Evolutionary conservation across 2,113 vertebrate species (phyloP).

Genomic region (Tenrec ecaudatus): DNA sequence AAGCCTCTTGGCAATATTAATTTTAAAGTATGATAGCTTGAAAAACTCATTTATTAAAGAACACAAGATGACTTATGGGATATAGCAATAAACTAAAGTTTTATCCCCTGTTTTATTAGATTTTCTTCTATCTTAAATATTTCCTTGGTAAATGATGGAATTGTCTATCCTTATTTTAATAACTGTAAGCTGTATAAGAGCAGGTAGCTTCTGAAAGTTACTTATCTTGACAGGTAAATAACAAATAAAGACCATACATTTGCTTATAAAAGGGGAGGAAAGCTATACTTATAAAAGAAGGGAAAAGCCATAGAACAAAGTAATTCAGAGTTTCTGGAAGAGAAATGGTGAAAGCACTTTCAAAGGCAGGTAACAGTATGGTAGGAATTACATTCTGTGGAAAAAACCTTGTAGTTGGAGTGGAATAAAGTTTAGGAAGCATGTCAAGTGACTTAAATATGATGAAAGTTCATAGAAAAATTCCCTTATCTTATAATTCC

Average conservation of each 20-base stretch:
- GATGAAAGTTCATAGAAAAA: constrained; percentile 10
- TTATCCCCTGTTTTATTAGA: neutral
- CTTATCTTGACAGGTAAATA: constrained; percentile 19
- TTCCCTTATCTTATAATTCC: no score
- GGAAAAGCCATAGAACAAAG: neutral
- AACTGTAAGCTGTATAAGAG: neutral
- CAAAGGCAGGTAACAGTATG: neutral
- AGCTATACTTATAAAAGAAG: neutral
- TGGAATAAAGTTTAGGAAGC: constrained; percentile 29
- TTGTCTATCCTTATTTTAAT: constrained; percentile 15
- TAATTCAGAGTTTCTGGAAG: constrained; percentile 37
- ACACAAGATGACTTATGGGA: neutral
- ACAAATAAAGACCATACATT: neutral
- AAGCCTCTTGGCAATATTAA: neutral
- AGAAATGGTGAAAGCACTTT: constrained; percentile 29
- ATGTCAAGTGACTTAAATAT: constrained; percentile 18
- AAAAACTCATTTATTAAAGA: constrained; percentile 41
- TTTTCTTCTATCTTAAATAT: constrained; percentile 41
- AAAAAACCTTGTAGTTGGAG: neutral
- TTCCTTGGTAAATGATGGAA: constrained; percentile 26
- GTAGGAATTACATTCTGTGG: neutral
- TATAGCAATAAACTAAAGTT: constrained; percentile 19
- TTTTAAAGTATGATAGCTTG: neutral
- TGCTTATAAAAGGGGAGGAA: constrained; percentile 30
- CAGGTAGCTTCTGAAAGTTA: neutral